Evolutionary conservation across 1,140 invertebrate species (phyloP).

Genomic region (Drosophila quadrilineata): DNA sequence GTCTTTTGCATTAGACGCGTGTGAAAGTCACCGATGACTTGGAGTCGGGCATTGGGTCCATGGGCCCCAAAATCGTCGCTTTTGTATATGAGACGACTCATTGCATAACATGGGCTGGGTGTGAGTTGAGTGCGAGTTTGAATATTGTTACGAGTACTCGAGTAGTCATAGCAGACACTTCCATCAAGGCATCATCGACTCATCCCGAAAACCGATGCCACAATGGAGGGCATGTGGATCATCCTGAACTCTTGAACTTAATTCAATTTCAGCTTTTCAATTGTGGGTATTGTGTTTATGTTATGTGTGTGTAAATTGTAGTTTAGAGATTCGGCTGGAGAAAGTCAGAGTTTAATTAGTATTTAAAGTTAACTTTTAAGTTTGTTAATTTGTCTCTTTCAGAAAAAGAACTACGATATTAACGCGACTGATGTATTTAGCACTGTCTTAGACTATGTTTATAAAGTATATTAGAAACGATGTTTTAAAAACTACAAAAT

Average conservation of each 20-base stretch:
- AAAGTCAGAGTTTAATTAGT: slow-evolving; percentile 51
- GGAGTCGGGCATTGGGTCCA: slow-evolving; percentile 27
- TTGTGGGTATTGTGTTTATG: not conserved
- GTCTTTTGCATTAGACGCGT: slow-evolving; percentile 16
- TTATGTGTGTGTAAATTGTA: not conserved
- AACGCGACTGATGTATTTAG: not conserved
- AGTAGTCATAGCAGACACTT: slow-evolving; percentile 9
- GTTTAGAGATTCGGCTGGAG: slow-evolving; percentile 23
- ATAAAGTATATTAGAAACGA: too few relatives aligned
- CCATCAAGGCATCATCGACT: slow-evolving; percentile 33
- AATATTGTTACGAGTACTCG: slow-evolving; percentile 8
- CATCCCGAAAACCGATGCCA: slow-evolving; percentile 36
- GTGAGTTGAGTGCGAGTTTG: not conserved
- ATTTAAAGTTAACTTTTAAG: slow-evolving; percentile 27
- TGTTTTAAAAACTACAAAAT: too few relatives aligned
- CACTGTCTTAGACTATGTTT: not conserved
- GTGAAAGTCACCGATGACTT: slow-evolving; percentile 41
- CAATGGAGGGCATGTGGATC: slow-evolving; percentile 34
- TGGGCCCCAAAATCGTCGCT: slow-evolving; percentile 43
- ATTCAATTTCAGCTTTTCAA: slow-evolving; percentile 54
- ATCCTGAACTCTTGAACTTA: slow-evolving; percentile 70
- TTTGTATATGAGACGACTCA: slow-evolving; percentile 33
- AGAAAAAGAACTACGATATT: too few relatives aligned
- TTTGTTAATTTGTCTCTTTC: too few relatives aligned
- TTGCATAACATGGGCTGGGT: slow-evolving; percentile 47